Percentiles rank a stretch among this genome's conserved stretches.
These are phyloP conservation scores for Odocoileus hemionus DNA, from an alignment of 2,113 vertebrate genomes.

Conservation along the genomic window DNA sequence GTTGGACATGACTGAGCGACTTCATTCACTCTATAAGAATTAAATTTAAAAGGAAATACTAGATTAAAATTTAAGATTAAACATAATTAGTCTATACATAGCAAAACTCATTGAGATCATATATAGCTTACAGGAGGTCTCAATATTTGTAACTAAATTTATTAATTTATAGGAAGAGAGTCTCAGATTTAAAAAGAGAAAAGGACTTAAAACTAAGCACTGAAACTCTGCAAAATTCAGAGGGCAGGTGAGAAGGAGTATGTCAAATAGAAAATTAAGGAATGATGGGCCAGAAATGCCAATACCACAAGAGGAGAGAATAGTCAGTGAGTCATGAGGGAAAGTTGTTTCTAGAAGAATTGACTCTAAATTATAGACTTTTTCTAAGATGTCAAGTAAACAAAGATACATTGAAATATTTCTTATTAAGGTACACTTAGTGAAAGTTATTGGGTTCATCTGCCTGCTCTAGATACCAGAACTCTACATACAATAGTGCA, in stretches of 20 bases:
- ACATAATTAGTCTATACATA: background rate
- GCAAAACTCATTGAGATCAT: background rate
- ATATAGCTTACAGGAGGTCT: background rate
- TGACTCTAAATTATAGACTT: background rate
- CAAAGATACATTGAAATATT: background rate
- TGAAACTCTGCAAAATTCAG: background rate
- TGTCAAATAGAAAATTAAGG: background rate
- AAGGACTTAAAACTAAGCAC: background rate
- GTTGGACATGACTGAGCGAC: background rate
- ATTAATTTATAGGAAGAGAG: background rate
- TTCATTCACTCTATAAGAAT: background rate
- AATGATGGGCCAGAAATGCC: background rate
- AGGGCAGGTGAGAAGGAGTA: background rate
- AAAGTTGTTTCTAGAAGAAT: background rate
- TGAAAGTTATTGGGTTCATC: background rate
- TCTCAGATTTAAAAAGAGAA: background rate
- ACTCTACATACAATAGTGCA: accelerated
- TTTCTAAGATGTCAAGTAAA: background rate
- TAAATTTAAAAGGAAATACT: background rate
- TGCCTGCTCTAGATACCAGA: background rate
- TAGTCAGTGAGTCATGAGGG: background rate
- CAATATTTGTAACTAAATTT: background rate
- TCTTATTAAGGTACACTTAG: background rate
- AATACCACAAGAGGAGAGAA: background rate
- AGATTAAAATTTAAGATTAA: background rate